Evolutionary conservation across 2,888 invertebrate genomes (phyloP), one percentile per base, ranked within the genome.

Genomic region (Aphodius sticticus): DNA sequence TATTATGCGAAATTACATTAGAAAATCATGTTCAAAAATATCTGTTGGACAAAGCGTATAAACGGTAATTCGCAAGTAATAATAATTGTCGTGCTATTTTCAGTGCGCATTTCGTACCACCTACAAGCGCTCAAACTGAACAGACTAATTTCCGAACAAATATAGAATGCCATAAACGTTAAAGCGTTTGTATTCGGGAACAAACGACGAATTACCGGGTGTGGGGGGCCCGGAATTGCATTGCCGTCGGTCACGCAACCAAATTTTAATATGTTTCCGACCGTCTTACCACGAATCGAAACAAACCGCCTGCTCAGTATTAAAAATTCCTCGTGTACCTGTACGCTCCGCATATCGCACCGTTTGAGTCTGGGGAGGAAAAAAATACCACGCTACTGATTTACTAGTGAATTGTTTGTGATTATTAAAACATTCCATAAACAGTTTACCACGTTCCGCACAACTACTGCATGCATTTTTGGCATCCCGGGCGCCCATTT

Each of bases 31-130:
- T 26, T 26, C 26, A 26, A 26, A 26, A 26, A 26, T 26, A 26
- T 12, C 7, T 53, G 53, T 53, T 53, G 7, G 53, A 53, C 7
- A 53, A 9, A 53, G 7, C 53, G 7, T 12, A 5, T 12, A 53
- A 53, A 53, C 53, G 12, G 2, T 53, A 53, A 53, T 53, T 53
- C 53, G 53, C 53, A 12, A 53, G 12, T 12, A 12, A 5, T 12
- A 12, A 53, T 53, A 53, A 53, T 53, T 53, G 53, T 53, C 53
- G 53, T 53, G 53, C 53, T 53, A 53, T 53, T 53, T 53, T 53
- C 53, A 53, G 53, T 53, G 53, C 53, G 53, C 53, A 53, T 53
- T 53, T 53, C 53, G 53, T 53, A 53, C 53, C 53, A 53, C 53
- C 53, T 53, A 53, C 53, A 53, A 53, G 53, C 53, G 12, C 26